Evolutionary conservation across 2,113 vertebrate genomes (phyloP), one percentile per base, ranked within the genome.

Genomic region (Sinocyclocheilus rhinocerous): DNA sequence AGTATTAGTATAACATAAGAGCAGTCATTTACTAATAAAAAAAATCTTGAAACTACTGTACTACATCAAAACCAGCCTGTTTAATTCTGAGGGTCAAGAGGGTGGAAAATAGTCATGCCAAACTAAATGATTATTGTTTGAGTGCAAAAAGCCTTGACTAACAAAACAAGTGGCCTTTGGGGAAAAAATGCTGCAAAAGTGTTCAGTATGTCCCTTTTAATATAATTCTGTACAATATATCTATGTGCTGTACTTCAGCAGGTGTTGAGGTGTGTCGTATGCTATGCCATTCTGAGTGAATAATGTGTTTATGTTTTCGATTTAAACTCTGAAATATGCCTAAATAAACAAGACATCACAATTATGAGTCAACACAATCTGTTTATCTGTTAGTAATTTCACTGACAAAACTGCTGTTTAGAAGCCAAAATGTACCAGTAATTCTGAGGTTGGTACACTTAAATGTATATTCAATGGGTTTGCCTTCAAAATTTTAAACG

Each of bases 331-430:
- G 29, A 29, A 29, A 33, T 20, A 26, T 57, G 29, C 29, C 29
- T 79, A 59, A 79, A 59, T 79, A 59, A 59, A 36, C 20, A 59
- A 39, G 76, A 79, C 18, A 22, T 78, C 52, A 13, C 57, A 55
- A 79, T 79, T n/a, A 59, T 50, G 48, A 50, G 11, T 59, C 18
- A 3, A 78, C 50, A 36, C 76, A 78, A 59, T 59, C 50, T 78
- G 76, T 59, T 59, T 78, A 36, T 76, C 16, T 69, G 55, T 59
- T 59, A 13, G 48, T 63, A 4, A 63, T 63, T 63, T 63, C 24
- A 24, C 61, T 29, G 24, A 20, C 29, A 36, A 70, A 20, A 8
- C 29, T 36, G 16, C 29, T 70, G 18, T 33, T 70, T 36, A 70
- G 33, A 36, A 7, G 15, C 15, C 29, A 69, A 69, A 18, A 8